A percentile compares a stretch with the other conserved stretches of the same genome.
Evolutionary conservation across 1,140 invertebrate species (phyloP).

Genomic region (Heterodera carotae): DNA sequence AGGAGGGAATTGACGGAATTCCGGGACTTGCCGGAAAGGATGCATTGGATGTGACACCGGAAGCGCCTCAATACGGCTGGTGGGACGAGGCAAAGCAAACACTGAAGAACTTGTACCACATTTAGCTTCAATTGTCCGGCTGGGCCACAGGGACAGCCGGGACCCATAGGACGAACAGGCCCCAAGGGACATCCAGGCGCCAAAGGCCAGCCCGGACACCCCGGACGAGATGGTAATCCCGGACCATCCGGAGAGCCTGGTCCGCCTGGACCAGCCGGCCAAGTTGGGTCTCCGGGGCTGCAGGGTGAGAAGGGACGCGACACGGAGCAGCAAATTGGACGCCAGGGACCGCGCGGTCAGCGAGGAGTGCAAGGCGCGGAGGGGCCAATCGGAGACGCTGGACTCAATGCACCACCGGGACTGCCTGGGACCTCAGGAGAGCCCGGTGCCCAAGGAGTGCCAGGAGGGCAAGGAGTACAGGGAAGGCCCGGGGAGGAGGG

Average conservation of each 20-base stretch:
- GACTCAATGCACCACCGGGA: constrained; percentile 14
- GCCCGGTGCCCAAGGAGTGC: constrained; percentile 26
- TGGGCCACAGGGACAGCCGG: constrained; percentile 54
- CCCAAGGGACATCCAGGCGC: constrained; percentile 56
- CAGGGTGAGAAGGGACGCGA: constrained; percentile 25
- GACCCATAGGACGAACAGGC: constrained; percentile 60
- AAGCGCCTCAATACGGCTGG: constrained; percentile 42
- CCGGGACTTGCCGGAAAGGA: constrained; percentile 52
- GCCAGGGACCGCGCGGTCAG: constrained; percentile 22
- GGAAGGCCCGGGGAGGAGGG: constrained; percentile 34
- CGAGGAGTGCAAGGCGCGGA: constrained; percentile 24
- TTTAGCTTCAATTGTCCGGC: constrained; percentile 54
- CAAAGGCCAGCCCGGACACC: constrained; percentile 52
- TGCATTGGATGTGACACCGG: constrained; percentile 54
- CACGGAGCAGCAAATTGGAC: constrained; percentile 23
- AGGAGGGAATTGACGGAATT: constrained; percentile 47
- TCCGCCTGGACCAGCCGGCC: constrained; percentile 46
- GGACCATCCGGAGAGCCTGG: constrained; percentile 50
- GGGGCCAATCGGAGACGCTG: constrained; percentile 26
- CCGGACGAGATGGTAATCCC: constrained; percentile 57
- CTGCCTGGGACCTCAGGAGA: constrained; percentile 29
- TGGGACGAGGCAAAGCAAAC: constrained; percentile 6
- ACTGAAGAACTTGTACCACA: neutral
- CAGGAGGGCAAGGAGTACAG: constrained; percentile 16
- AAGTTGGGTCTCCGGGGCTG: constrained; percentile 56